Evolutionary conservation across 2,797 vertebrate species (phyloP).

Genomic region (Acipenser transmontanus): DNA sequence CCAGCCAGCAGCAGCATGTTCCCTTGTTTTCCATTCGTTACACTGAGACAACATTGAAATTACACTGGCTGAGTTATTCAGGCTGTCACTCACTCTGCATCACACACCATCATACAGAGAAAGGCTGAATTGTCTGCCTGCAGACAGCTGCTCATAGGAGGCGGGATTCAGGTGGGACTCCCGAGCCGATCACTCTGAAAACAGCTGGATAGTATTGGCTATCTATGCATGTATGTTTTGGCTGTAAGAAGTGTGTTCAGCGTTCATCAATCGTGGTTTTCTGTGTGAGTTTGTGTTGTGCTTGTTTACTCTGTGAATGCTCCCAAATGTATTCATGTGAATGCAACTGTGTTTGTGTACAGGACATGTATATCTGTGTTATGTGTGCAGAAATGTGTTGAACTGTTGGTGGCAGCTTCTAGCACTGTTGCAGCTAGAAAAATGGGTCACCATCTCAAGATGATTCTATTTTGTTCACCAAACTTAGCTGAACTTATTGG

Average conservation of each 20-base stretch:
- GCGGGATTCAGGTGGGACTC: conserved; percentile 7
- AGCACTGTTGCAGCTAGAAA: too few species aligned
- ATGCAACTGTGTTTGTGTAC: too few species aligned
- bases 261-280: too few species aligned
- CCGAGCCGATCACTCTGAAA: conserved; percentile 4
- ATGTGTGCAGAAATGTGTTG: too few species aligned
- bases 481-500: too few species aligned
- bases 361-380: too few species aligned
- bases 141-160: conserved; percentile 1
- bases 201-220: background rate
- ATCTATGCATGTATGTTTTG: background rate
- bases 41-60: background rate
- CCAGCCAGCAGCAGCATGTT: conserved; percentile 6
- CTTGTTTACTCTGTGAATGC: background rate
- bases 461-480: too few species aligned
- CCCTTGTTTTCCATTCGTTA: background rate
- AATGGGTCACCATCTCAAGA: too few species aligned
- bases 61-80: background rate
- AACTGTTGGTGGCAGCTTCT: too few species aligned
- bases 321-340: too few species aligned
- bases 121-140: conserved; percentile 2
- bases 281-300: background rate
- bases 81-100: conserved; percentile 13
- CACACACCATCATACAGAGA: conserved; percentile 7
- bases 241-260: background rate